phyloP scores from a whole-genome alignment of 2,888 invertebrate genomes.

The Tuberolachnus salignus region DNA sequence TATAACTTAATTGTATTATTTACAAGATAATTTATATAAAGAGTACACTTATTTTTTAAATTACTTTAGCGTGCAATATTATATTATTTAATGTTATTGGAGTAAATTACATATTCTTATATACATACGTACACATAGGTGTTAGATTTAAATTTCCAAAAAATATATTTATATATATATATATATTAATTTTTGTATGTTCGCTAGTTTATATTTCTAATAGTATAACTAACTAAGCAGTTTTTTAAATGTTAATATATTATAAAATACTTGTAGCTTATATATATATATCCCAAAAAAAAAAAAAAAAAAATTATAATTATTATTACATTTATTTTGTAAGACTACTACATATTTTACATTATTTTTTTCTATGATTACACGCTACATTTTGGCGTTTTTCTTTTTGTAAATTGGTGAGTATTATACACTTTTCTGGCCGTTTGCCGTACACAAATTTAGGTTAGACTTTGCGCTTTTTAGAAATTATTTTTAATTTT shows the following conservation, averaged over 20 bases:
- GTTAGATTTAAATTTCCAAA: neutral
- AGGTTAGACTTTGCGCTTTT: conserved; percentile 36
- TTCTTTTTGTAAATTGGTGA: conserved; percentile 54
- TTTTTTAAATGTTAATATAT: neutral
- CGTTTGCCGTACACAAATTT: conserved; percentile 30
- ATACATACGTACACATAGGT: neutral
- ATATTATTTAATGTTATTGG: neutral
- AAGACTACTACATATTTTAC: conserved; percentile 40
- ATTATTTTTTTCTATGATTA: conserved; percentile 48
- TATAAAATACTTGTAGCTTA: conserved; percentile 4
- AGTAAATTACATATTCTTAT: neutral
- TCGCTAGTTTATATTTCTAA: neutral
- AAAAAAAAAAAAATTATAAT: too few species aligned
- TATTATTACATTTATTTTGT: neutral
- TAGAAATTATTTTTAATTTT: neutral
- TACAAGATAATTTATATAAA: neutral
- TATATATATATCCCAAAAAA: neutral
- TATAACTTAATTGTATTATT: neutral
- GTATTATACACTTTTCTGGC: conserved; percentile 40
- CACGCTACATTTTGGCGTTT: conserved; percentile 56
- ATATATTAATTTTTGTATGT: conserved; percentile 32
- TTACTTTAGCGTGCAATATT: neutral
- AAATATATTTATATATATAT: conserved; percentile 23
- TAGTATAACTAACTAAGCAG: conserved; percentile 19
- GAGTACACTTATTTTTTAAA: conserved; percentile 7